These are phyloP conservation scores for Gorsachius goisagi DNA, from an alignment of 2,113 vertebrate species.

Conservation along the genomic window DNA sequence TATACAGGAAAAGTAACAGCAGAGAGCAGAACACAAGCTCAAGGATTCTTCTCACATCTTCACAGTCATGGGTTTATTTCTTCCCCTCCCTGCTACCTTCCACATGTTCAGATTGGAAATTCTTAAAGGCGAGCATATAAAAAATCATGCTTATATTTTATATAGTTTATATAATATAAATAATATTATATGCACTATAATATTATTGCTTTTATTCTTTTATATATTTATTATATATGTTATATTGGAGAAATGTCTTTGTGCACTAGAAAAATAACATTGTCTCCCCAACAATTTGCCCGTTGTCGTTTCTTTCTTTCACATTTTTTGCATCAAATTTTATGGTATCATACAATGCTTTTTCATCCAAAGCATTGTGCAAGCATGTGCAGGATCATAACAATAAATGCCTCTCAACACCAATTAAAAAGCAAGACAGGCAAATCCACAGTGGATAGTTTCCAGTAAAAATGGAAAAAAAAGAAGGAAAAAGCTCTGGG, in stretches of 20 bases:
- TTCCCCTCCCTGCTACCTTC: background rate
- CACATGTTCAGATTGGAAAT: background rate
- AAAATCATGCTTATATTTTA: background rate
- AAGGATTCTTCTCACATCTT: background rate
- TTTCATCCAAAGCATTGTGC: background rate
- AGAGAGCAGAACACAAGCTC: background rate
- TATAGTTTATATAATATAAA: background rate
- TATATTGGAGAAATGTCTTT: background rate
- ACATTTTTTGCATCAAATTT: background rate
- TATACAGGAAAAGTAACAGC: background rate
- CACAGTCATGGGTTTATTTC: background rate
- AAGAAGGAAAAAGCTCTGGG: accelerated
- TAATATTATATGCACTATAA: background rate
- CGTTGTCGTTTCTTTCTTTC: background rate
- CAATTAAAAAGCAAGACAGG: background rate
- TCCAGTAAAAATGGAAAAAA: background rate
- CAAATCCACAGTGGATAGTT: background rate
- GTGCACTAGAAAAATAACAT: background rate
- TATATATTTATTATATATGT: background rate
- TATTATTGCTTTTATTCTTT: background rate
- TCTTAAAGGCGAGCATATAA: background rate
- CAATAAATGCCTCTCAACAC: background rate
- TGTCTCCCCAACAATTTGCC: background rate
- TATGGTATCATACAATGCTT: background rate
- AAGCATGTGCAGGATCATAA: background rate